Conservation (phyloP, 2,888 invertebrate genomes). For the Laothoe populi region DNA sequence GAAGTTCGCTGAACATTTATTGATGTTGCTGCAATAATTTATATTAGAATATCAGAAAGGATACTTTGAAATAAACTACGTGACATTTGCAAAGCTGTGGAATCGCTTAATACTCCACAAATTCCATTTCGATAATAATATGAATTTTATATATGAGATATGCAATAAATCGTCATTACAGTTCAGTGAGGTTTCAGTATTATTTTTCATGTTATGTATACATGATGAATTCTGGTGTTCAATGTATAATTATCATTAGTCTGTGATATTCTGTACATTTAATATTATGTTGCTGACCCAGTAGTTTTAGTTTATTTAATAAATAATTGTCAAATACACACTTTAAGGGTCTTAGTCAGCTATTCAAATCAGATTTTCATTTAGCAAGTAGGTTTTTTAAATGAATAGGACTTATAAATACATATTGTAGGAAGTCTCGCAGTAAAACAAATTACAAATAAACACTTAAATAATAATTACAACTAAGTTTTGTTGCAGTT, state of each 20-base stretch:
- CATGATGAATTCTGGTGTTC: neutral
- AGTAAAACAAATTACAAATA: no score
- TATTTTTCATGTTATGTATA: slow-evolving; percentile 20
- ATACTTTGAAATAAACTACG: no score
- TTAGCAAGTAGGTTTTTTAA: neutral
- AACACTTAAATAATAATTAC: slow-evolving; percentile 28
- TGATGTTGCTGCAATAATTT: neutral
- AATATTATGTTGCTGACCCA: neutral
- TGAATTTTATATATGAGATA: no score
- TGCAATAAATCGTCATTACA: slow-evolving; percentile 16
- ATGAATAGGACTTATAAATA: slow-evolving; percentile 1
- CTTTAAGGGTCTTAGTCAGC: neutral
- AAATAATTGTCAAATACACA: neutral
- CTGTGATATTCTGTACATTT: neutral
- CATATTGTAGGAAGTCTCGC: slow-evolving; percentile 55
- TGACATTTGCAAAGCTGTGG: no score
- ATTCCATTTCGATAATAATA: no score
- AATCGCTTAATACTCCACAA: no score
- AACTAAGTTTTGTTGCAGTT: slow-evolving; percentile 71
- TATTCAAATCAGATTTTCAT: neutral
- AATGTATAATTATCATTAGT: slow-evolving; percentile 13
- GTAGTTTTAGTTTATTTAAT: neutral
- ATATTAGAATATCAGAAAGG: no score
- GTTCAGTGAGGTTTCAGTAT: slow-evolving; percentile 57
- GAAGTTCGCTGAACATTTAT: slow-evolving; percentile 60